These are phyloP conservation scores for Micoletzkya japonica DNA, from an alignment of 2,888 invertebrate species.

Conservation along the genomic window DNA sequence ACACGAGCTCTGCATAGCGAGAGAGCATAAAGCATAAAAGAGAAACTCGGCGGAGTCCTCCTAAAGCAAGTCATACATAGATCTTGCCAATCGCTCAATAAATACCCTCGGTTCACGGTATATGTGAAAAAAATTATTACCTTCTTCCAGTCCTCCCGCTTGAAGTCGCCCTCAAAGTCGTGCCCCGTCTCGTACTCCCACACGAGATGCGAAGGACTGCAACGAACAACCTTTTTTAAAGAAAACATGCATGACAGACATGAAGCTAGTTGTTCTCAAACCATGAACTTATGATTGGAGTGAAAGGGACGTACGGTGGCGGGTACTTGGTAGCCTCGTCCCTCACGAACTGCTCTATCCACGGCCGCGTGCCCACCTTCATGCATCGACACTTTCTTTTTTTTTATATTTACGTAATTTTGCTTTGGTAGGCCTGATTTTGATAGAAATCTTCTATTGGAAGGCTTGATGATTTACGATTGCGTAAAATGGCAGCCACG, in stretches of 20 bases:
- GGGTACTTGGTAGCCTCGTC: constrained; percentile 36
- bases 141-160: constrained; percentile 36
- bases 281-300: neutral
- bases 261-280: constrained; percentile 2
- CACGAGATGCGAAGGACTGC: constrained; percentile 32
- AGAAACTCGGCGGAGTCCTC: too few relatives aligned
- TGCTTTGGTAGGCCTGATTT: too few relatives aligned
- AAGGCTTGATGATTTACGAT: too few relatives aligned
- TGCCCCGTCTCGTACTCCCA: constrained; percentile 41
- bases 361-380: constrained; percentile 50
- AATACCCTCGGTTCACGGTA: too few relatives aligned
- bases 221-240: neutral
- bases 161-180: constrained; percentile 44
- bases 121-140: constrained; percentile 29
- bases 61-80: too few relatives aligned
- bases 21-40: too few relatives aligned
- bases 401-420: too few relatives aligned
- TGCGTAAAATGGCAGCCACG: too few relatives aligned
- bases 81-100: too few relatives aligned
- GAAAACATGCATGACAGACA: neutral
- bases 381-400: too few relatives aligned
- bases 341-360: constrained; percentile 39
- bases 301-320: constrained; percentile 38
- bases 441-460: too few relatives aligned
- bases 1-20: too few relatives aligned